Base-by-base conservation (phyloP, 2,113 vertebrate genomes). In the Cepphus grylle region DNA sequence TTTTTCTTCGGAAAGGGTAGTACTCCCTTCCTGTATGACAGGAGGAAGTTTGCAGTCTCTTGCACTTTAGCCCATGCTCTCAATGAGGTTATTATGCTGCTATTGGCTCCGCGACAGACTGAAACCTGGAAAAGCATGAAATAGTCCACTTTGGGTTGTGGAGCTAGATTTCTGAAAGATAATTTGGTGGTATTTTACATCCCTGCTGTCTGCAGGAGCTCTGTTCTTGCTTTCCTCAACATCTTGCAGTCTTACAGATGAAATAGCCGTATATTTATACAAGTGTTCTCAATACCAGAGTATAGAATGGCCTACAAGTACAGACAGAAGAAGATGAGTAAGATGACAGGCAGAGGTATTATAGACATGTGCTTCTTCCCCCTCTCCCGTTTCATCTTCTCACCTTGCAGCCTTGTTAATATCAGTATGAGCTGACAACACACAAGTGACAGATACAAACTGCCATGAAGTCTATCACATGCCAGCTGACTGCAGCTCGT, bases 11-110 rank as follows among this genome's bases (percentile, higher is more conserved):
- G 94, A 95, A 89, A 76, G 22, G 52, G 40, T 56, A 69, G 6
- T 61, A 87, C 19, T 73, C 72, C 19, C 61, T 94, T 94, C 56
- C 88, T 79, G 61, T 42, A 81, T 77, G 52, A 93, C 62, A 63
- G 49, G 90, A 86, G 63, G 70, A 86, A 95, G 81, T 94, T 65
- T 92, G 36, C 36, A 93, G 88, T 88, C 63, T 86, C 36, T 93
- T 88, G 69, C 52, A 56, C 50, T 92, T 86, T 26, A 85, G 42
- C n/a, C 49, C 47, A 45, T 53, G 25, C 19, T 89, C 66, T 94
- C 80, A 90, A 50, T 61, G 47, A 91, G 15, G 49, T 77, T 96
- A 65, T 91, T 91, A 78, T 89, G 55, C 55, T 88, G 11, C 27
- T 78, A 8, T 72, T 95, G 87, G 72, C 80, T 93, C 45, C 84